These are phyloP conservation scores for Bursaphelenchus mucronatus DNA, from an alignment of 1,140 invertebrate species.

Conservation along the genomic window DNA sequence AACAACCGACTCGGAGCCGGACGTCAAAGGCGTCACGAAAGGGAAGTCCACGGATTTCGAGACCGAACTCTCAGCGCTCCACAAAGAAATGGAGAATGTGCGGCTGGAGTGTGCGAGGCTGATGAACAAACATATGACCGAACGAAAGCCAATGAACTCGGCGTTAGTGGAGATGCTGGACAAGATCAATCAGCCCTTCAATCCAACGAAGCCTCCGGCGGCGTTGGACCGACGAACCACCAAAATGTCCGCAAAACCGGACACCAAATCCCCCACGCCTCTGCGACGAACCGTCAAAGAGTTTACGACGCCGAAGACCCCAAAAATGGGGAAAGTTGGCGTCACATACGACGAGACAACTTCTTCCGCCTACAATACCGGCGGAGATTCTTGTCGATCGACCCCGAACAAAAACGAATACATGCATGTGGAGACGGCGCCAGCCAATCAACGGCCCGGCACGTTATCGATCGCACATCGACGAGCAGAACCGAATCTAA, in stretches of 20 bases:
- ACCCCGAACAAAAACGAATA: conserved; percentile 69
- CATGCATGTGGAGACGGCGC: conserved; percentile 61
- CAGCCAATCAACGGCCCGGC: conserved; percentile 54
- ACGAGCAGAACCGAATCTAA: conserved; percentile 43
- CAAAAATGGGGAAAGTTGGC: background rate
- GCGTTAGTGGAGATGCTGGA: too few relatives aligned
- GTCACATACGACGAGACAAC: conserved; percentile 65
- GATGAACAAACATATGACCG: conserved; percentile 42
- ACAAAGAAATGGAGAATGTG: conserved; percentile 66
- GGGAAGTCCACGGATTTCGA: conserved; percentile 61
- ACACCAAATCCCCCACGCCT: too few relatives aligned
- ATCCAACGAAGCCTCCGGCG: background rate
- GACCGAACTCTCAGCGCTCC: conserved; percentile 64
- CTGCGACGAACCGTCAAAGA: background rate
- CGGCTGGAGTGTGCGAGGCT: conserved; percentile 64
- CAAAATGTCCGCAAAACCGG: conserved; percentile 60
- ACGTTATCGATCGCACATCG: conserved; percentile 45
- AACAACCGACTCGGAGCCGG: conserved; percentile 41
- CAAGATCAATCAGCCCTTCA: too few relatives aligned
- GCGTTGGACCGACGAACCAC: conserved; percentile 62
- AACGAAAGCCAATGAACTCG: conserved; percentile 20
- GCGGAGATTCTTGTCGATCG: conserved; percentile 71
- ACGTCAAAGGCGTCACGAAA: conserved; percentile 47
- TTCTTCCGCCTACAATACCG: conserved; percentile 74
- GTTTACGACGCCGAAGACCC: background rate